phyloP scores from a whole-genome alignment of 2,113 vertebrate genomes.

The Mustelus asterias region DNA sequence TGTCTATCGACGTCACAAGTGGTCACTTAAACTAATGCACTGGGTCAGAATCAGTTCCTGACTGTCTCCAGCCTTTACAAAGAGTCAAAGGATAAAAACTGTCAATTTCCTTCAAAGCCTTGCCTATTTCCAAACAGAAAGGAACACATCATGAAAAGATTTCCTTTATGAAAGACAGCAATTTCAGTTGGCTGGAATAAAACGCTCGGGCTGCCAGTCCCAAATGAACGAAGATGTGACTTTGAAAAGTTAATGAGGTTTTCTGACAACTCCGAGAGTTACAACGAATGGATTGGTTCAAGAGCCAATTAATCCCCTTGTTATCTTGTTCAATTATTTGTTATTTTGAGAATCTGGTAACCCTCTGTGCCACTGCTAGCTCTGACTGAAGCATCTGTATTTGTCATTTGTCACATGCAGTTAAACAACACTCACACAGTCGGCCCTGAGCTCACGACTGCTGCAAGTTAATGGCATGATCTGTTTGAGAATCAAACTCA shows the following conservation, averaged over 20 bases:
- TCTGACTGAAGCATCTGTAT: not conserved
- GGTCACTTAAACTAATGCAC: not conserved
- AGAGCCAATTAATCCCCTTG: slow-evolving; percentile 5
- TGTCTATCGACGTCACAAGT: too few relatives aligned
- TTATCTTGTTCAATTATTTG: slow-evolving; percentile 24
- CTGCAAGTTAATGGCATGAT: not conserved
- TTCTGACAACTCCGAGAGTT: not conserved
- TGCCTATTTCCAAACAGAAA: not conserved
- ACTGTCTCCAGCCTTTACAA: not conserved
- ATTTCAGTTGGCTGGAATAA: not conserved
- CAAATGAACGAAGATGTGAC: not conserved
- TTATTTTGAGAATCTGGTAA: slow-evolving; percentile 11
- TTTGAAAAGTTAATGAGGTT: slow-evolving; percentile 29
- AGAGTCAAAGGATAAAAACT: not conserved
- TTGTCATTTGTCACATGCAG: not conserved
- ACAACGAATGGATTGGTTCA: not conserved
- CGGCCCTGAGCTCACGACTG: not conserved
- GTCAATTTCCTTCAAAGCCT: not conserved
- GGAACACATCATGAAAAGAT: not conserved
- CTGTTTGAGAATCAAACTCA: not conserved
- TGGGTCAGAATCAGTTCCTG: not conserved
- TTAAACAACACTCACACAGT: not conserved
- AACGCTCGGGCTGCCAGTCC: not conserved
- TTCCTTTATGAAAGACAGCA: not conserved
- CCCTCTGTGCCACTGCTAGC: not conserved